Evolutionary conservation across 2,113 vertebrate genomes (phyloP), one percentile per base, ranked within the genome.

Genomic region (Corythornis cristatus): DNA sequence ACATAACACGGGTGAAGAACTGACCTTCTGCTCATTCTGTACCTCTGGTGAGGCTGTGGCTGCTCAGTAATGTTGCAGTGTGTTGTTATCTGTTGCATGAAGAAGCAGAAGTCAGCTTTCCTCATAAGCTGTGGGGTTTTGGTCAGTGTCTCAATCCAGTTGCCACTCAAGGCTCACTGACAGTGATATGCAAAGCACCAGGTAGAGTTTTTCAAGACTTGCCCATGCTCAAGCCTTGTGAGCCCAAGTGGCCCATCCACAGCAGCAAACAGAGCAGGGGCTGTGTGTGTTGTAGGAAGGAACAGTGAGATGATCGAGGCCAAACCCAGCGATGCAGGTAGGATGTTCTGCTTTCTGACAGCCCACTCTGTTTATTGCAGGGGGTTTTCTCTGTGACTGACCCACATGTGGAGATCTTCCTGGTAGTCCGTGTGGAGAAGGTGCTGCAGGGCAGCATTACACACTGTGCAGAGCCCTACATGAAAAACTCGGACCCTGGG

Each of bases 401-500:
- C 96, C 99, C 99, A 9, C 98, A 99, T 9, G 89, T 97, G 5
- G 99, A 99, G 90, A 98, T 99, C 94, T 99, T 99, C 95, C 98
- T 99, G 76, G 98, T 99, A 76, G 99, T 97, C 3, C 98, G 99
- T 2, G 98, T 99, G 67, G 99, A 99, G 97, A 99, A 99, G 95
- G 99, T 99, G 46, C 95, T 99, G 31, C 99, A 99, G 96, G 99
- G 99, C 43, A 99, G 98, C 93, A 99, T 99, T 31, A 98, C 99
- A 1, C 99, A 99, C 96, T 99, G 99, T 9, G 98, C 98, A 2
- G 99, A 99, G 91, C 99, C 99, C 0, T 99, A 99, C 96, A 98
- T 99, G 71, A 99, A 99, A 94, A 98, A 98, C 88, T 99, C 98
- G 0, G 99, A 99, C 83, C 96, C 97, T 1, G 97, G 90, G 88